Evolutionary conservation across 2,888 invertebrate species (phyloP).

Genomic region (Eudemis profundana): DNA sequence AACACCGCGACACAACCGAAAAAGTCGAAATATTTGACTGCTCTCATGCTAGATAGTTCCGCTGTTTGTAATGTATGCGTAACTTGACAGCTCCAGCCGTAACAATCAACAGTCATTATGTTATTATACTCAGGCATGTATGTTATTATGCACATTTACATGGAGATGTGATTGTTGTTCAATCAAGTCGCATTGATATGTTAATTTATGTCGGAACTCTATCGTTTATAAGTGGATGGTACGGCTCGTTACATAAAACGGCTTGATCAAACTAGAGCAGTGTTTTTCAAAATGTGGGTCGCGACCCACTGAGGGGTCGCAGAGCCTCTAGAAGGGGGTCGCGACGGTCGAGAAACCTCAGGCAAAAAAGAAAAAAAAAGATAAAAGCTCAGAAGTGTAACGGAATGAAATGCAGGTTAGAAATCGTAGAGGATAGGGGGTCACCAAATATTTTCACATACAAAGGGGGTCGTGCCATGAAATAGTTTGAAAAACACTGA

Average conservation of each 20-base stretch:
- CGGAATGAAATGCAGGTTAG: too few relatives aligned
- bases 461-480: too few relatives aligned
- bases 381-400: too few relatives aligned
- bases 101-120: slow-evolving; percentile 15
- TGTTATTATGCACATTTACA: slow-evolving; percentile 23
- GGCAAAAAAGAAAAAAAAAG: too few relatives aligned
- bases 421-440: too few relatives aligned
- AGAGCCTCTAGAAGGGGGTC: too few relatives aligned
- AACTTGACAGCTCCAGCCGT: slow-evolving; percentile 20
- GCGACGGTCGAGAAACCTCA: too few relatives aligned
- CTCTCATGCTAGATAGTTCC: slow-evolving; percentile 6
- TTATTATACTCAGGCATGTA: slow-evolving; percentile 5
- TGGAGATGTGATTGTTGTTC: slow-evolving; percentile 8
- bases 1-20: too few relatives aligned
- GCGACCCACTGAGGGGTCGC: too few relatives aligned
- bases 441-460: too few relatives aligned
- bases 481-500: too few relatives aligned
- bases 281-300: too few relatives aligned
- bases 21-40: neutral
- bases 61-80: slow-evolving; percentile 25
- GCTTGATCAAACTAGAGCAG: slow-evolving; percentile 10
- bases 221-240: slow-evolving; percentile 10
- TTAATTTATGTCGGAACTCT: slow-evolving; percentile 3
- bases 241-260: neutral
- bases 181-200: slow-evolving; percentile 17